Conservation (phyloP, 2,113 vertebrate genomes). For the Microcebus murinus region DNA sequence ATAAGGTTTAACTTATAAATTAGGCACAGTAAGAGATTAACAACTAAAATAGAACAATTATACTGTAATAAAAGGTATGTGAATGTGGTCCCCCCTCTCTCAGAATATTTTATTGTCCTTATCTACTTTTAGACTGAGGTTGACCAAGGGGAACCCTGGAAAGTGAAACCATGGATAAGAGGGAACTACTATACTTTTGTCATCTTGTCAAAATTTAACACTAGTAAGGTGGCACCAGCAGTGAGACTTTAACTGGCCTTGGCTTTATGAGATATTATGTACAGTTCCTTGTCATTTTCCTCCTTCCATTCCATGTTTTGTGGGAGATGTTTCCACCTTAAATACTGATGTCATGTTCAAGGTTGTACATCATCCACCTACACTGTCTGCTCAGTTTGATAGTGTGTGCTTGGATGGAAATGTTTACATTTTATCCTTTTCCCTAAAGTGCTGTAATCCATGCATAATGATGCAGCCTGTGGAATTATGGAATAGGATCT, state of each 20-base stretch:
- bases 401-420: constrained; percentile 40
- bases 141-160: background rate
- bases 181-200: background rate
- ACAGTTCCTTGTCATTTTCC: background rate
- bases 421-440: constrained; percentile 38
- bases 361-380: background rate
- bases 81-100: background rate
- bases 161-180: background rate
- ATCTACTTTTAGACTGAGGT: background rate
- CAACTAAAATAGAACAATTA: background rate
- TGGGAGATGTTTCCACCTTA: constrained; percentile 50
- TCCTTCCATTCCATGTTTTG: constrained; percentile 23
- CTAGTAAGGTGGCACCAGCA: background rate
- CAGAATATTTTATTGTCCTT: background rate
- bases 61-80: background rate
- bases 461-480: constrained; percentile 12
- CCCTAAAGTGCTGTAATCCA: background rate
- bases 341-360: constrained; percentile 34
- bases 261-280: background rate
- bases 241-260: background rate
- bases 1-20: background rate
- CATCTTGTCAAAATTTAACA: constrained; percentile 45
- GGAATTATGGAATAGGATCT: constrained; percentile 33
- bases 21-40: background rate
- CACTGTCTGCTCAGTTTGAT: constrained; percentile 37